Base-by-base conservation (phyloP, 2,797 vertebrate species). In the Alca torda region DNA sequence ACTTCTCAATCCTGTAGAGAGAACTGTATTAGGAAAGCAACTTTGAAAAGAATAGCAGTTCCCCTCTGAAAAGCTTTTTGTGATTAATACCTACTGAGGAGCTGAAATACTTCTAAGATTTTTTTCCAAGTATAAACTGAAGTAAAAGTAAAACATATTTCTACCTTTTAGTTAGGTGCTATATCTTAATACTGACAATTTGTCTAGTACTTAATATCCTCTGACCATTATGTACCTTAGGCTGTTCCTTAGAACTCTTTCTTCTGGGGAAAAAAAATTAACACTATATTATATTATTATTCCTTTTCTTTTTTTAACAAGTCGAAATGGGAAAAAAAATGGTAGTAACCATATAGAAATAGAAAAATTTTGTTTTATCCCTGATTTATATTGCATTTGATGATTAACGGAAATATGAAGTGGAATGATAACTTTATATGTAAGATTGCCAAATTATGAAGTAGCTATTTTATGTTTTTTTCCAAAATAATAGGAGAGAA, bases 11-110 rank as follows among this genome's bases (percentile, higher is more conserved):
- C 76, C 76, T 90, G 82, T 63, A 45, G 93, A 73, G 83, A 80
- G 25, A 89, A 68, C 84, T 89, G 31, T 96, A 93, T 94, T 72
- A 87, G 48, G 84, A 93, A 92, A 84, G 54, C 50, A 87, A 84
- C 73, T 75, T 39, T 6, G 75, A 83, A 59, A 93, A 70, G 45
- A 88, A 87, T 25, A 80, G 37, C 3, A 1, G 26, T 93, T 88
- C 33, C 16, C 17, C 19, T 93, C 76, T 81, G 79, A 68, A 86
- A 93, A 91, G 50, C 43, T 79, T 79, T 93, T 78, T 43, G 50
- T 84, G 37, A 19, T 89, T 96, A 85, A 75, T 83, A 46, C 57
- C 87, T 86, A 53, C 59, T 70, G 83, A 95, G 85, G n/a, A 81
- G 31, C 25, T 90, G 39, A 90, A 93, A 73, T 41, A 86, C 67